Evolutionary conservation across 2,113 vertebrate genomes (phyloP), one percentile per base, ranked within the genome.

Genomic region (Actenoides hombroni): DNA sequence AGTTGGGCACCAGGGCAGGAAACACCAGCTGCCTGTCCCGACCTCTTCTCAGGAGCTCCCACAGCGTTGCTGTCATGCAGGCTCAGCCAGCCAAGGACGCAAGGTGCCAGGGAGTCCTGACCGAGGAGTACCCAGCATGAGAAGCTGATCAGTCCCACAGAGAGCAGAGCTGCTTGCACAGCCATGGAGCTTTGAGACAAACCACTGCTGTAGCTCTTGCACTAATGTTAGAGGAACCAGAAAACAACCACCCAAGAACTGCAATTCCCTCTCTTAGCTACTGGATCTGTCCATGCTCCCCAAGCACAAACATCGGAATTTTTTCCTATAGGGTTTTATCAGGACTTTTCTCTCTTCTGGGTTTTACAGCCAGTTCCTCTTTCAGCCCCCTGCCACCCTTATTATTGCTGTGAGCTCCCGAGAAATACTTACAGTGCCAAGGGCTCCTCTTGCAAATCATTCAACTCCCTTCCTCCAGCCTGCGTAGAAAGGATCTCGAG

Each of bases 351-450:
- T 42, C 37, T 33, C 57, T 65, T 48, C 15, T 59, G 63, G 29
- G 7, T 92, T 96, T 96, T 74, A 51, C 48, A 89, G 23, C 5
- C 63, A 60, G 31, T 73, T 83, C 33, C 16, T 67, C 48, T 80
- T 77, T 21, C 46, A 21, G 8, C 24, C 71, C 49, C 3, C 25
- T 21, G 11, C 21, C 35, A 54, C 57, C 59, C 77, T 76, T 79
- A 5, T 37, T 49, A 59, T 53, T 51, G 48, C 42, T 42, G 79
- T 86, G 39, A 83, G 68, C 15, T 92, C 44, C 60, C 19, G 13
- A 28, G 75, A 68, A 96, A 90, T 80, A 97, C 95, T 97, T 95
- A 98, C 95, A 42, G 86, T 83, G 80, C 42, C 40, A 74, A 95
- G 46, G 42, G 79, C 49, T 97, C 83, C 75, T 94, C 95, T 94